Evolutionary conservation across 2,888 invertebrate genomes (phyloP).

Genomic region (Apodemia hepburni): DNA sequence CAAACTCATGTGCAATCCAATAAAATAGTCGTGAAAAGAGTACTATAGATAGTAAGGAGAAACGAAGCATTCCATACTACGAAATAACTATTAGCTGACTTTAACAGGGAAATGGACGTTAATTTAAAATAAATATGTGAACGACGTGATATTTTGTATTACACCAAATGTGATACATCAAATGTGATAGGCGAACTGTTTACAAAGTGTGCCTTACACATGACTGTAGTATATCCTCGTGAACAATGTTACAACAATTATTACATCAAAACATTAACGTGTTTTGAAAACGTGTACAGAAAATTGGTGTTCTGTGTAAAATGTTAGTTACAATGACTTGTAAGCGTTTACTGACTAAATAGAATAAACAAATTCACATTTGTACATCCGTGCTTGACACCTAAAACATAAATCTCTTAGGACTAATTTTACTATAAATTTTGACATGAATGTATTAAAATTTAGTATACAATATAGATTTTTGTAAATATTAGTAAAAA

Average conservation of each 20-base stretch:
- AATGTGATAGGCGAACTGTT: conserved; percentile 48
- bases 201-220: conserved; percentile 27
- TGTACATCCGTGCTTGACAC: neutral
- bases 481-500: neutral
- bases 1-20: conserved; percentile 75
- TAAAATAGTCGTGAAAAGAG: conserved; percentile 73
- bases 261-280: conserved; percentile 48
- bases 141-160: conserved; percentile 24
- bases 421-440: neutral
- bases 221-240: conserved; percentile 28
- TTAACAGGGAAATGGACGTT: conserved; percentile 80
- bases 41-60: conserved; percentile 72
- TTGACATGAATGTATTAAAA: conserved; percentile 13
- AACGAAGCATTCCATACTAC: conserved; percentile 79
- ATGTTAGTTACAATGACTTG: conserved; percentile 55
- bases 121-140: conserved; percentile 44
- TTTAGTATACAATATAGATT: neutral
- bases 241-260: conserved; percentile 36
- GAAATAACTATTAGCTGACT: conserved; percentile 72
- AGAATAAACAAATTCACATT: conserved; percentile 11
- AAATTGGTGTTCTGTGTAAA: conserved; percentile 58
- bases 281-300: conserved; percentile 51
- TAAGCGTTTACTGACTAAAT: conserved; percentile 66
- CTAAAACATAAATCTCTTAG: neutral
- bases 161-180: conserved; percentile 27